Evolutionary conservation across 2,113 vertebrate species (phyloP).

Genomic region (Deroptyus accipitrinus): DNA sequence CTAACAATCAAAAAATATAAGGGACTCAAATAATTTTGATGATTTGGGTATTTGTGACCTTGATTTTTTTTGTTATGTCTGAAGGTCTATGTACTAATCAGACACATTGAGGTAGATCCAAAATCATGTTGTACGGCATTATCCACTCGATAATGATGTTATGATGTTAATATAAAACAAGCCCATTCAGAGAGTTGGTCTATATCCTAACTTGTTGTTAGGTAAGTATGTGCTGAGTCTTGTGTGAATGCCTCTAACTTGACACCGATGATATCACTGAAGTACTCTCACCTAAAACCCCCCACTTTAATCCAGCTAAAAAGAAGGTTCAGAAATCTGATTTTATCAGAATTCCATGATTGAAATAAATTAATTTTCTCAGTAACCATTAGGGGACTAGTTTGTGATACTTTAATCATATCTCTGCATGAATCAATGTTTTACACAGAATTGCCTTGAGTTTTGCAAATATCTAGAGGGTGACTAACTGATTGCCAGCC

Average conservation of each 20-base stretch:
- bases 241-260: not conserved
- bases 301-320: not conserved
- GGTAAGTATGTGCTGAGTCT: not conserved
- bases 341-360: conserved; percentile 44
- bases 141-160: not conserved
- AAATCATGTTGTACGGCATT: not conserved
- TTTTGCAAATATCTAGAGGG: conserved; percentile 64
- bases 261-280: not conserved
- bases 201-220: not conserved
- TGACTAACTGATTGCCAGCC: conserved; percentile 68
- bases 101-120: not conserved
- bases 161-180: not conserved
- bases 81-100: not conserved
- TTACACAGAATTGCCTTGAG: conserved; percentile 60
- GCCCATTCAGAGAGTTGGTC: not conserved
- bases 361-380: conserved; percentile 30
- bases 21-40: not conserved
- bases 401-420: conserved; percentile 59
- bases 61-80: not conserved
- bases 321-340: conserved; percentile 21
- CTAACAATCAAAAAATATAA: not conserved
- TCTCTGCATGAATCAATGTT: conserved; percentile 54
- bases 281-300: not conserved
- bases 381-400: conserved; percentile 22
- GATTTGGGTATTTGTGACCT: not conserved